Base-by-base conservation (phyloP, 2,113 vertebrate genomes). In the Zosterops lateralis region DNA sequence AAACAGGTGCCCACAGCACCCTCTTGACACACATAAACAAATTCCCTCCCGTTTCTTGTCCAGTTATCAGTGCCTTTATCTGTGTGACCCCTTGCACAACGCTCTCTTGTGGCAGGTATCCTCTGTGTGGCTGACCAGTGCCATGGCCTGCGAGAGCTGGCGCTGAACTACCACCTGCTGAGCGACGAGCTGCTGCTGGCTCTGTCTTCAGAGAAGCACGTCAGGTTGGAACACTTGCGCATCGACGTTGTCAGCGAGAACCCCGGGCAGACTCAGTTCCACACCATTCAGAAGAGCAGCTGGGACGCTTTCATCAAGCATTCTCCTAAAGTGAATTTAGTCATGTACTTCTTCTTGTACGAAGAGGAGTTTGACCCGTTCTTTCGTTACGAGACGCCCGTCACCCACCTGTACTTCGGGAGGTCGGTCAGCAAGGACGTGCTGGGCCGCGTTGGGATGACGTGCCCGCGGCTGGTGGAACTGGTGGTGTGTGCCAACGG, bases 331-430 rank as follows among this genome's bases (percentile, higher is more conserved):
- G 99, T 99, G 65, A 99, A 99, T 94, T 97, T 99, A 96, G 99
- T 99, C 34, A 99, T 99, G 99, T 99, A 99, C 98, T 99, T 99
- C 95, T 99, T 99, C 96, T 97, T 99, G 87, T 99, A 99, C 0
- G 99, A 99, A 96, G 98, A 99, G 28, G 99, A 99, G 97, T 99
- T 99, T 31, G 98, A 98, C 91, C 99, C 98, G 0, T 99, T 99
- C 97, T 99, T 99, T 89, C 98, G 98, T 28, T 99, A 99, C 3
- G 99, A 99, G 97, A 98, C 98, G 68, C 99, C 99, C 1, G 98
- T 99, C 91, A 99, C 99, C 10, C 99, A 99, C 95, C 98, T 99
- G 58, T 99, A 99, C 97, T 99, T 99, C 4, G 99, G 99, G 12
- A 98, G 99, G 86, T 99, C 99, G 0, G 99, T 99, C 68, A 99